Evolutionary conservation across 2,113 vertebrate species (phyloP), one percentile per base, ranked within the genome.

Genomic region (Chloropsis cyanopogon): DNA sequence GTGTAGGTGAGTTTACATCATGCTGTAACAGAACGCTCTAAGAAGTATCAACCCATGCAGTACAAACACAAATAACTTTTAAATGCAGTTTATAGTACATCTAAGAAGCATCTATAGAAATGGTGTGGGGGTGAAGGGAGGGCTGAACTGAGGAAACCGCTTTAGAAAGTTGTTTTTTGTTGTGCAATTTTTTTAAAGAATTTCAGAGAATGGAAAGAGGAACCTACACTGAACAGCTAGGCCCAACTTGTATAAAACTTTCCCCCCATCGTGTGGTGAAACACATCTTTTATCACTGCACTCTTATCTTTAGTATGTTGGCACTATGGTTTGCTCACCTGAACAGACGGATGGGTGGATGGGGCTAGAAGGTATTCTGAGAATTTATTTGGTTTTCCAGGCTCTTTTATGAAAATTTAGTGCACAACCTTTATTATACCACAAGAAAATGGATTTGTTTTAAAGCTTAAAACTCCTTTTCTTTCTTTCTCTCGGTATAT

Each of bases 171-270:
- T 91, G 35, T 42, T 86, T 70, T 65, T 17, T 76, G 10, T 77
- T 57, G 19, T 76, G 14, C 61, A 71, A 41, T 26, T 76, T 92
- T 94, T 94, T 50, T 1, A n/a, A 95, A 88, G 21, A 44, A 33
- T 84, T 94, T 95, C 88, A 78, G 82, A 94, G 92, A 96, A 95
- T 53, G 81, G 95, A 97, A 97, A 96, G 95, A 94, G 95, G 95
- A 96, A 97, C 93, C 54, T 81, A n/a, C 28, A 33, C 33, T 39
- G 25, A 93, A 44, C 24, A 71, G 44, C 86, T 93, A 79, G 56
- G 54, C 22, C 37, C 64, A 79, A 59, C 26, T 90, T 88, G 41
- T 82, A 63, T 71, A 73, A 94, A 85, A 93, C 82, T 95, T 97
- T 96, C 75, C 79, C 56, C 95, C 81, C 46, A 88, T 49, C 3